phyloP scores from a whole-genome alignment of 2,888 invertebrate species.

The Thalpophila matura region DNA sequence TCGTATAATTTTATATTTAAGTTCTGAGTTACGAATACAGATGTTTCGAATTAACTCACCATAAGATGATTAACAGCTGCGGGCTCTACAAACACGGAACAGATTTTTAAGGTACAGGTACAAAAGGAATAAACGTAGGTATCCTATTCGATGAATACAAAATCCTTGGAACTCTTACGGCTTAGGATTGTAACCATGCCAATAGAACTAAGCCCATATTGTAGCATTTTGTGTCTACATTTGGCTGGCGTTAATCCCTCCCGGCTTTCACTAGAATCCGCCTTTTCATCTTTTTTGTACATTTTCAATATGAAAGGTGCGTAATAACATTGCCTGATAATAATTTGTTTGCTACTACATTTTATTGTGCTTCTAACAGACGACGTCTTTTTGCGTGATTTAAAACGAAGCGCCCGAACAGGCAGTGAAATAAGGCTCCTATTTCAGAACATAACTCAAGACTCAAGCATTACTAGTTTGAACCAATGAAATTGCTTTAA shows the following conservation, averaged over 20 bases:
- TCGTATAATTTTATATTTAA: no score
- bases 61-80: neutral
- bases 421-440: no score
- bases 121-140: conserved; percentile 2
- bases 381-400: neutral
- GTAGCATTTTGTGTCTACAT: conserved; percentile 24
- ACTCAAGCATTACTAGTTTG: no score
- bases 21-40: no score
- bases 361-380: neutral
- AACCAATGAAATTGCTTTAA: no score
- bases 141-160: conserved; percentile 5
- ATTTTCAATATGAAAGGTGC: neutral
- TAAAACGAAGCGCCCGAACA: no score
- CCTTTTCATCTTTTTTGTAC: conserved; percentile 14
- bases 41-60: no score
- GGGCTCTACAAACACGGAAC: neutral
- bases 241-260: conserved; percentile 34
- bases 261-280: conserved; percentile 20
- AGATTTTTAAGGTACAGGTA: neutral
- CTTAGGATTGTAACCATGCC: conserved; percentile 13
- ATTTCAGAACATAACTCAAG: no score
- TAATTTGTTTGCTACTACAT: neutral
- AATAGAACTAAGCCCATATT: conserved; percentile 28
- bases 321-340: neutral
- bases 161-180: conserved; percentile 3